Base-by-base conservation (phyloP, 1,140 invertebrate species). In the Drosophila willistoni region DNA sequence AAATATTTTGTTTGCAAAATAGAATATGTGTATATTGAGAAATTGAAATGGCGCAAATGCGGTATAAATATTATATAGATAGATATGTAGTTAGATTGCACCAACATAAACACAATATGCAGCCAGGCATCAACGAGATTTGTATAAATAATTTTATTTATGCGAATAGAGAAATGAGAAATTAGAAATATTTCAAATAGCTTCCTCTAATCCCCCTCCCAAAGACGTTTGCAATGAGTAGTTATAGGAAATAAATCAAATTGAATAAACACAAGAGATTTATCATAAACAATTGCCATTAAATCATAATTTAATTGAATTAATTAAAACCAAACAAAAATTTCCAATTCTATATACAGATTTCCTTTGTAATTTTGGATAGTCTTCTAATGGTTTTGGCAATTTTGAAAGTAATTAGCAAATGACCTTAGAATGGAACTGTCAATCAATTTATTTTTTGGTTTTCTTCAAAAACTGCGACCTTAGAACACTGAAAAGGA, bases 61-160 rank as follows among this genome's bases (percentile, higher is more conserved):
- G 71, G 60, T 82, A 67, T 76, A 76, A 42, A 63, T 66, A 44
- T 36, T 60, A 17, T 66, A 63, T 80, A 60, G 55, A 60, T 83
- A 60, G 2, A 3, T 29, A 29, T 29, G 29, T 29, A 7, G 6
- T 6, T 29, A 36, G 73, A 67, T 76, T 89, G 80, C 80, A 87
- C 66, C 79, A 87, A 86, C 72, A 87, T 87, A 86, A 86, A 86
- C 83, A 86, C 83, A 87, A 83, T 87, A 73, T 87, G 80, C 84
- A 79, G 47, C 62, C 80, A 77, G 73, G 55, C 77, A 68, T 64
- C 61, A 34, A 22, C 13, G 41, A 19, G 51, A 66, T 55, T 77
- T 72, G 84, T 87, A 89, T 87, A 87, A 87, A 87, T 87, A 87
- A 87, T 77, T 83, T 80, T 77, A 78, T 89, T 75, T 83, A 87